phyloP scores from a whole-genome alignment of 2,888 invertebrate species.

The Zaprionus bogoriensis region DNA sequence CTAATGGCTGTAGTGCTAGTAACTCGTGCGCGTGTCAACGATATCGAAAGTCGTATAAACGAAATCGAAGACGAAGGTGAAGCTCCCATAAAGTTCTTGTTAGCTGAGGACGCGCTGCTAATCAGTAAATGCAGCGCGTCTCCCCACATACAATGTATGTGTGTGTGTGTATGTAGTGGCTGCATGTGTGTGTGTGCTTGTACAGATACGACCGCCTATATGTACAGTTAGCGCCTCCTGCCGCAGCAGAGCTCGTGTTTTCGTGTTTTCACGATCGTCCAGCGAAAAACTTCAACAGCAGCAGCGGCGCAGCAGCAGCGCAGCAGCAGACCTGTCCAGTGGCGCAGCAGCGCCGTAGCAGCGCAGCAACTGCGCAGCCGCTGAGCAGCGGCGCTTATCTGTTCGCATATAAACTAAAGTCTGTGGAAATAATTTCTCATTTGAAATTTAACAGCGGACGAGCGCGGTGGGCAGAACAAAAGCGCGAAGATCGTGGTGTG shows the following conservation, averaged over 20 bases:
- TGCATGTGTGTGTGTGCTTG: not conserved
- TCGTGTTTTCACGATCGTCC: slow-evolving; percentile 3
- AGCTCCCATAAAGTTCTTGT: no score
- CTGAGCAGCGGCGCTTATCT: slow-evolving; percentile 65
- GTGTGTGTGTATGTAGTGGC: no score
- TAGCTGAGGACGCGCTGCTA: no score
- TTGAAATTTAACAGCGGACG: slow-evolving; percentile 77
- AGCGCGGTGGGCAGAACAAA: slow-evolving; percentile 57
- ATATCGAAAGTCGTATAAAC: no score
- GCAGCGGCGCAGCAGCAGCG: slow-evolving; percentile 12
- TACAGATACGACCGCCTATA: not conserved
- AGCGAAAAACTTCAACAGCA: not conserved
- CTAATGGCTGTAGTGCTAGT: no score
- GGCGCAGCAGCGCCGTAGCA: slow-evolving; percentile 31
- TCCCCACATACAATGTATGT: no score
- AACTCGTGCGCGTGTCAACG: no score
- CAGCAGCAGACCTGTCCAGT: no score
- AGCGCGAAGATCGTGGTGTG: slow-evolving; percentile 48
- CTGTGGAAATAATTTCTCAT: slow-evolving; percentile 78
- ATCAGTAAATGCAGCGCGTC: no score
- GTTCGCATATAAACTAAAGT: slow-evolving; percentile 79
- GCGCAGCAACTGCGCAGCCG: slow-evolving; percentile 27
- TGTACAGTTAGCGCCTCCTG: slow-evolving; percentile 1
- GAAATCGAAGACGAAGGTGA: no score
- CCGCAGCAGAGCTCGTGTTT: slow-evolving; percentile 19